Evolutionary conservation across 1,140 invertebrate species (phyloP).

Genomic region (Akabosia matsudoensis): DNA sequence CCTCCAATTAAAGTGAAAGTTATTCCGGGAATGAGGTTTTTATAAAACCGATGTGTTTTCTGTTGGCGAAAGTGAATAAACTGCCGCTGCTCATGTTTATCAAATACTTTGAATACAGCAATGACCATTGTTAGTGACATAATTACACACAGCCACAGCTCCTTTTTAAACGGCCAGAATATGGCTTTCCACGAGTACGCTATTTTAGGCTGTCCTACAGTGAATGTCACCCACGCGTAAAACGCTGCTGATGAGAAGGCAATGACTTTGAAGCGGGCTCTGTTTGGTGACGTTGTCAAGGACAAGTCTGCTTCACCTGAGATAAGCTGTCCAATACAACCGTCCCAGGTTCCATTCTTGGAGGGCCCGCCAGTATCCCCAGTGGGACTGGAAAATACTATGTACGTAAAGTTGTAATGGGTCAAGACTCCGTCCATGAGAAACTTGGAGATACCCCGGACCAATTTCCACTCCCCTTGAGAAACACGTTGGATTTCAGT

Average conservation of each 20-base stretch:
- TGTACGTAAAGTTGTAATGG: constrained; percentile 12
- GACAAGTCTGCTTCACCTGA: neutral
- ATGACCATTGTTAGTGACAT: neutral
- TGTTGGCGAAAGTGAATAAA: neutral
- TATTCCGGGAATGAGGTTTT: neutral
- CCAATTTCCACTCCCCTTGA: neutral
- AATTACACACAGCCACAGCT: neutral
- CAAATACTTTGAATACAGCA: neutral
- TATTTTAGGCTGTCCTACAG: neutral
- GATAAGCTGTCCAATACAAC: neutral
- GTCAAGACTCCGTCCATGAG: neutral
- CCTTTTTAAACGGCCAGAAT: constrained; percentile 2
- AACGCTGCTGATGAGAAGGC: neutral
- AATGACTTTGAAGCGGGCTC: neutral
- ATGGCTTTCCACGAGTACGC: constrained; percentile 18
- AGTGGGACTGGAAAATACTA: neutral
- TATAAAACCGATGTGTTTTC: neutral
- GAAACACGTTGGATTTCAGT: neutral
- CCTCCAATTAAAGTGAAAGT: constrained; percentile 6
- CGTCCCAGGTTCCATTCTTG: constrained; percentile 16
- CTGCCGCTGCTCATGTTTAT: neutral
- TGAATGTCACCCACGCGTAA: neutral
- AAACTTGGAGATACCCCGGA: neutral
- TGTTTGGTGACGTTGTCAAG: neutral
- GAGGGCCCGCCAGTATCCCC: neutral